Percentiles rank a stretch among this genome's conserved stretches.
Evolutionary conservation across 2,888 invertebrate species (phyloP).

Genomic region (Alsophila aescularia): DNA sequence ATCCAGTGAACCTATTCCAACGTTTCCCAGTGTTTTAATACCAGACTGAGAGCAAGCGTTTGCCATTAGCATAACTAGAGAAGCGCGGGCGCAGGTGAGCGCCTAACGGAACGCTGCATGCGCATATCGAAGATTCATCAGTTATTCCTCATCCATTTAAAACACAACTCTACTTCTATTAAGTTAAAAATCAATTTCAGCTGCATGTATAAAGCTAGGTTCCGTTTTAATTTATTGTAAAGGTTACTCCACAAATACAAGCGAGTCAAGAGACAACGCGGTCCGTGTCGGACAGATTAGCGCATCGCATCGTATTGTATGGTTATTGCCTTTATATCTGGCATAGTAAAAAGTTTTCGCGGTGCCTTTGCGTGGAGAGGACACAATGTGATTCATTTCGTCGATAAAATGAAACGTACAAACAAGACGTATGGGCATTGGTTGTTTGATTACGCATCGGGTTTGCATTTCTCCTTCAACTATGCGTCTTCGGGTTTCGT

Average conservation of each 20-base stretch:
- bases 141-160: conserved; percentile 53
- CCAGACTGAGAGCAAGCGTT: conserved; percentile 62
- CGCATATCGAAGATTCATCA: conserved; percentile 67
- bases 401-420: conserved; percentile 64
- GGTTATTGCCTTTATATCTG: conserved; percentile 65
- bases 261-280: conserved; percentile 57
- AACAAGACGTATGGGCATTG: conserved; percentile 57
- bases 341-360: conserved; percentile 60
- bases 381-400: conserved; percentile 59
- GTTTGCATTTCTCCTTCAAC: conserved; percentile 39
- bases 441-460: conserved; percentile 50
- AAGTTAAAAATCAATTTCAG: conserved; percentile 54
- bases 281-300: conserved; percentile 70
- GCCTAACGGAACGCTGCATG: conserved; percentile 74
- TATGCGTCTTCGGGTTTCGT: conserved; percentile 41
- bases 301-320: conserved; percentile 69
- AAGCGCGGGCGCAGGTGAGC: conserved; percentile 80
- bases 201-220: conserved; percentile 26
- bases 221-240: conserved; percentile 59
- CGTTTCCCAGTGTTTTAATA: conserved; percentile 51
- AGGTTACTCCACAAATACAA: conserved; percentile 63
- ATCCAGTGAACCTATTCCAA: conserved; percentile 57
- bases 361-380: conserved; percentile 47
- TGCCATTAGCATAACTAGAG: conserved; percentile 81
- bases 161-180: conserved; percentile 59